Conservation (phyloP, 92 coral and sea anemone species). For the Pocillopora meandrina region DNA sequence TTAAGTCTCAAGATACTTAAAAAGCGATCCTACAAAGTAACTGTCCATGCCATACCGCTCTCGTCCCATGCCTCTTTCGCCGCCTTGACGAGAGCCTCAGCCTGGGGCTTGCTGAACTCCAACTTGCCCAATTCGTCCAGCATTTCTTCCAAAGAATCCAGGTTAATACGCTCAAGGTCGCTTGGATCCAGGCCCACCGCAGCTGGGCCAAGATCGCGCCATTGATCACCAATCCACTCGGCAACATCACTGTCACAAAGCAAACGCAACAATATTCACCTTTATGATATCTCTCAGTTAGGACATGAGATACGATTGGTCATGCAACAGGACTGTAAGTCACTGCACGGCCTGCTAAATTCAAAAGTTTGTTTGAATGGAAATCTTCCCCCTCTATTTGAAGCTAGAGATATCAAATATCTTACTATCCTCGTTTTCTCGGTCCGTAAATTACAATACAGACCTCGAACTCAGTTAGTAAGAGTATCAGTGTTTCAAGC, state of each 20-base stretch:
- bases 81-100: slow-evolving; percentile 77
- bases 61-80: slow-evolving; percentile 86
- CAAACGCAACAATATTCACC: neutral
- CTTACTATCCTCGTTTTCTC: too few species aligned
- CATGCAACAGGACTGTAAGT: too few species aligned
- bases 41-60: slow-evolving; percentile 47
- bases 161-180: slow-evolving; percentile 86
- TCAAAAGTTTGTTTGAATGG: too few species aligned
- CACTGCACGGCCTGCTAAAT: too few species aligned
- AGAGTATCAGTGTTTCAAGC: too few species aligned
- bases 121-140: slow-evolving; percentile 77
- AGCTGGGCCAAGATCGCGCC: slow-evolving; percentile 97
- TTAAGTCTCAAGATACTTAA: neutral
- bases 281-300: neutral
- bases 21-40: neutral
- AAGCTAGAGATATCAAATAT: too few species aligned
- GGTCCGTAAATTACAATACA: too few species aligned
- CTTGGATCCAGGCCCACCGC: slow-evolving; percentile 76
- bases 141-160: slow-evolving; percentile 81
- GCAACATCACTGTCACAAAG: slow-evolving; percentile 74
- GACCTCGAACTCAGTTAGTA: too few species aligned
- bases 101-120: slow-evolving; percentile 76
- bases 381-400: too few species aligned
- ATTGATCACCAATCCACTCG: slow-evolving; percentile 84
- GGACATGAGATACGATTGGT: too few species aligned